Evolutionary conservation across 2,797 vertebrate genomes (phyloP).

Genomic region (Tragopan temminckii): DNA sequence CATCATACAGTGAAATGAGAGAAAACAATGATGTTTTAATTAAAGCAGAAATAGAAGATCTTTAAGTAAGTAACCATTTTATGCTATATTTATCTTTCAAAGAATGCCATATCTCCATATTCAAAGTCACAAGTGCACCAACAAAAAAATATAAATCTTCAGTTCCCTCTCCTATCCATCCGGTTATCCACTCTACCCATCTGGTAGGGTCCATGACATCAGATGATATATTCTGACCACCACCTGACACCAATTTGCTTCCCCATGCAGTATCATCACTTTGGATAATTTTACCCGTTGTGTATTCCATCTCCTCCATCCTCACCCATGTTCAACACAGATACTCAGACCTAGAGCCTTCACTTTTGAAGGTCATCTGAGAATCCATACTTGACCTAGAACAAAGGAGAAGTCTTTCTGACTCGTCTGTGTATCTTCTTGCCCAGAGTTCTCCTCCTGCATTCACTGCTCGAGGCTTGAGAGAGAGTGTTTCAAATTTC

Average conservation of each 20-base stretch:
- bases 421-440: slow-evolving; percentile 87
- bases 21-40: background rate
- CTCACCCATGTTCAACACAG: slow-evolving; percentile 82
- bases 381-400: slow-evolving; percentile 93
- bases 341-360: slow-evolving; percentile 88
- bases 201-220: background rate
- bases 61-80: slow-evolving; percentile 1
- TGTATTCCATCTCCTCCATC: background rate
- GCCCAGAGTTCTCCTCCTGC: slow-evolving; percentile 89
- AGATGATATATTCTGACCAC: background rate
- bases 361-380: slow-evolving; percentile 91
- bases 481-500: slow-evolving; percentile 93
- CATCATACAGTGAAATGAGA: background rate
- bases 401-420: slow-evolving; percentile 92
- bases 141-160: background rate
- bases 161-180: background rate
- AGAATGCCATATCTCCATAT: background rate
- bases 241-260: background rate
- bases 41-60: background rate
- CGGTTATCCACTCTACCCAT: background rate
- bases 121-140: background rate
- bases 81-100: background rate
- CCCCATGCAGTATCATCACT: background rate
- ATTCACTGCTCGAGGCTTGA: slow-evolving; percentile 86
- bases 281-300: background rate